phyloP scores from a whole-genome alignment of 92 coral and sea anemone species.

The Umimayanthus kanabou region DNA sequence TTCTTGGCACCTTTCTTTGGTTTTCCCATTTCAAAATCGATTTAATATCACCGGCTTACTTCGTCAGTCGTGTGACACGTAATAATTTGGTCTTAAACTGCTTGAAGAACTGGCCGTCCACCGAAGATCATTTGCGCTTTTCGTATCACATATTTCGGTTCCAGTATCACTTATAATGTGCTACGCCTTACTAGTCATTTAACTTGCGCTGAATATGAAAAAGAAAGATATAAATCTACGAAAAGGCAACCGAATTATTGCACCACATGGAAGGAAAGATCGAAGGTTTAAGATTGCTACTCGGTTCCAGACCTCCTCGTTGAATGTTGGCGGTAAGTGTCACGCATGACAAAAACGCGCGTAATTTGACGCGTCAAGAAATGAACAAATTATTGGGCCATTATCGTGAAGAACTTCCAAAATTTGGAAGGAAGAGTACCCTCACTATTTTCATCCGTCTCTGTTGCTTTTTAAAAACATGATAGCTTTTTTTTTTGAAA shows the following conservation, averaged over 20 bases:
- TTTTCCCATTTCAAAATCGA: conserved; percentile 69
- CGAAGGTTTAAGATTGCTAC: conserved; percentile 4
- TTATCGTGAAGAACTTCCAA: too few relatives aligned
- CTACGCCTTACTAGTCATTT: neutral
- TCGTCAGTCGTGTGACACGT: conserved; percentile 19
- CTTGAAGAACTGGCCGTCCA: neutral
- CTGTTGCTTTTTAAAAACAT: neutral
- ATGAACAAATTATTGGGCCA: neutral
- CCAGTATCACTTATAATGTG: neutral
- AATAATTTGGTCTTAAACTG: neutral
- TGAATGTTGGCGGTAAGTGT: conserved; percentile 17
- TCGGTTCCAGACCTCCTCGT: conserved; percentile 26
- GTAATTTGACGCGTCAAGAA: neutral
- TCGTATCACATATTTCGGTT: conserved; percentile 13
- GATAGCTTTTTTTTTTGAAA: neutral
- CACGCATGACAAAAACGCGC: neutral
- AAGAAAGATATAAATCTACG: neutral
- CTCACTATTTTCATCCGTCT: neutral
- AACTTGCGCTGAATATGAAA: neutral
- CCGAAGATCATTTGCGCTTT: neutral
- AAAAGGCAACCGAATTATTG: neutral
- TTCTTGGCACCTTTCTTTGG: conserved; percentile 91
- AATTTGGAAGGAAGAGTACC: neutral
- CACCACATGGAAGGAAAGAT: conserved; percentile 24
- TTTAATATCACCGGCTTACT: neutral